Conservation (phyloP, 2,797 vertebrate species). For the Pachyuromys duprasi region DNA sequence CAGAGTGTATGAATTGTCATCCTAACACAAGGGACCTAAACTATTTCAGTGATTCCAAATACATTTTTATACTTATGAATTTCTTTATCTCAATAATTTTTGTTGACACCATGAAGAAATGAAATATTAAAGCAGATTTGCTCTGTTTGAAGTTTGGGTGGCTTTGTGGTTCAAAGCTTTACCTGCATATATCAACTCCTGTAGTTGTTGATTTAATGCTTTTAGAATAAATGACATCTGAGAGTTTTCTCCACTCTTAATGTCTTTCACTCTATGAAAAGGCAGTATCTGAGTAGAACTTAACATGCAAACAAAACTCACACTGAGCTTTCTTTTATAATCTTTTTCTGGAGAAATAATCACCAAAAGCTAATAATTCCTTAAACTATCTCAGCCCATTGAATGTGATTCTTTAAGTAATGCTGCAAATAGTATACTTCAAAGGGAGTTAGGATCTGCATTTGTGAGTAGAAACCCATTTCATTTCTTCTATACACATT, state of each 20-base stretch:
- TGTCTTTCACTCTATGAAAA: conserved; percentile 15
- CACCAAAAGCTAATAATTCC: neutral
- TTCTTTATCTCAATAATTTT: conserved; percentile 4
- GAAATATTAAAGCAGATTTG: neutral
- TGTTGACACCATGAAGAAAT: conserved; percentile 35
- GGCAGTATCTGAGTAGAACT: conserved; percentile 28
- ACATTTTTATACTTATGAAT: neutral
- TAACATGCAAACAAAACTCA: neutral
- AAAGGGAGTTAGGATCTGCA: neutral
- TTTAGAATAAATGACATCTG: neutral
- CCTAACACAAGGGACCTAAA: neutral
- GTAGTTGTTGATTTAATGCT: neutral
- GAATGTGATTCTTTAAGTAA: neutral
- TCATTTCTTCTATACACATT: neutral
- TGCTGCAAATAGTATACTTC: neutral
- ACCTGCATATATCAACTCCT: neutral
- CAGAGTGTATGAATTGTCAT: neutral
- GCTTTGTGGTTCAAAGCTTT: neutral
- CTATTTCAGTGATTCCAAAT: conserved; percentile 38
- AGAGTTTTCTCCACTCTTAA: neutral
- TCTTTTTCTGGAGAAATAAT: conserved; percentile 29
- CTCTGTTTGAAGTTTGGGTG: neutral
- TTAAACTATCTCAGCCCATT: conserved; percentile 12
- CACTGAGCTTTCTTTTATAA: neutral
- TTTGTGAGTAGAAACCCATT: conserved; percentile 22